These are phyloP conservation scores for Bubo scandiacus DNA, from an alignment of 2,113 vertebrate genomes.

Conservation along the genomic window DNA sequence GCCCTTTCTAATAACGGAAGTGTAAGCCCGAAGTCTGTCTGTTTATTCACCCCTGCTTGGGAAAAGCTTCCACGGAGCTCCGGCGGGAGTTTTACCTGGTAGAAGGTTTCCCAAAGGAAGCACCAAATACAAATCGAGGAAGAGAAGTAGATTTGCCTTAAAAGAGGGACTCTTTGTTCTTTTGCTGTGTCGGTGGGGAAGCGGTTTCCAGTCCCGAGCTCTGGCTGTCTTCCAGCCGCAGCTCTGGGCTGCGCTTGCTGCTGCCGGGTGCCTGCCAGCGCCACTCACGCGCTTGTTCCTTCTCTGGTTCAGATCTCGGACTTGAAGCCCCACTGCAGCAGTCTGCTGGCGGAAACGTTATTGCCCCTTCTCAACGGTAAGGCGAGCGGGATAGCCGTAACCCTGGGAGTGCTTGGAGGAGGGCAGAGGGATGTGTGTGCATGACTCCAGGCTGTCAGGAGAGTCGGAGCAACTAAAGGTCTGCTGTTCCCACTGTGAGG, in stretches of 20 bases:
- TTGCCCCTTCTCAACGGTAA: background rate
- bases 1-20: background rate
- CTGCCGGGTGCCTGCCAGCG: background rate
- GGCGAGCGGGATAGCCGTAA: accelerated
- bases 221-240: accelerated
- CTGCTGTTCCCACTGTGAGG: background rate
- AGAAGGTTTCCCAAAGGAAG: background rate
- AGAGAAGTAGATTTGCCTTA: background rate
- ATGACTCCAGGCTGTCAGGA: background rate
- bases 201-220: background rate
- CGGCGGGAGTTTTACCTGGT: background rate
- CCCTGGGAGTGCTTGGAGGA: accelerated
- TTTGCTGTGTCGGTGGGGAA: background rate
- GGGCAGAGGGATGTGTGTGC: accelerated
- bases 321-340: background rate
- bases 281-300: background rate
- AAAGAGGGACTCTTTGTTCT: background rate
- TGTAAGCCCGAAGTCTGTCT: background rate
- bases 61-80: background rate
- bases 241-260: background rate
- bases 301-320: background rate
- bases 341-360: background rate
- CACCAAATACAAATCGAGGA: background rate
- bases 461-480: accelerated
- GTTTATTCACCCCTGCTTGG: background rate